Conservation (phyloP, 2,888 invertebrate species). For the Digitonthophagus gazella region DNA sequence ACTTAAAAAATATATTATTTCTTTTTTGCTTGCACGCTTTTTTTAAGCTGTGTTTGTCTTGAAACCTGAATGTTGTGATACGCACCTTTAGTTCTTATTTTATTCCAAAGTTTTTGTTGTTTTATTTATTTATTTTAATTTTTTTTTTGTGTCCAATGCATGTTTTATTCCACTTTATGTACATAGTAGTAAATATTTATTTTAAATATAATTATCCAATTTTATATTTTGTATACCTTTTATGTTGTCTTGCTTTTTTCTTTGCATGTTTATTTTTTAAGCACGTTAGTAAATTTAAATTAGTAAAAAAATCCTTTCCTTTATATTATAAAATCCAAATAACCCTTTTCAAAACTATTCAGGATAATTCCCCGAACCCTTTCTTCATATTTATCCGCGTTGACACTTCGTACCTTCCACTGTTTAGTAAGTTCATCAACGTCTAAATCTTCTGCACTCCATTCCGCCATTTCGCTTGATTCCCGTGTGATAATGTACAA, state of each 20-base stretch:
- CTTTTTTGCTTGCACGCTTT: conserved; percentile 7
- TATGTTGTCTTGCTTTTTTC: too few relatives aligned
- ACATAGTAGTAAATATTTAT: too few relatives aligned
- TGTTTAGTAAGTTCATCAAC: neutral
- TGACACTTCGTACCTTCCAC: neutral
- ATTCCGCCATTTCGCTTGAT: conserved; percentile 35
- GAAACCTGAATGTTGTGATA: neutral
- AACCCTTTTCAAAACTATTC: conserved; percentile 24
- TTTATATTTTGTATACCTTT: too few relatives aligned
- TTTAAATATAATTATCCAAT: too few relatives aligned
- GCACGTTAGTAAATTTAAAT: neutral
- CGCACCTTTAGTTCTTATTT: neutral
- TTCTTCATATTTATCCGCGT: conserved; percentile 17
- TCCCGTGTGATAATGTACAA: conserved; percentile 37
- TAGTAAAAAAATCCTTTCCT: neutral
- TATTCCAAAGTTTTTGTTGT: neutral
- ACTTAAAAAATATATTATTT: conserved; percentile 1
- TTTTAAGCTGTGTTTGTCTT: neutral
- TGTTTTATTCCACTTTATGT: too few relatives aligned
- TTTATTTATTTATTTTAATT: neutral
- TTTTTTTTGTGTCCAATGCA: neutral
- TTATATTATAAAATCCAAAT: conserved; percentile 17
- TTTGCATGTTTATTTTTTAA: neutral
- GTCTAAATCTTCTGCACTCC: conserved; percentile 20
- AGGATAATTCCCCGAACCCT: conserved; percentile 29